Percentiles rank a stretch among this genome's conserved stretches.
These are phyloP conservation scores for Acanthosepion pharaonis DNA, from an alignment of 2,888 invertebrate species.

Conservation along the genomic window DNA sequence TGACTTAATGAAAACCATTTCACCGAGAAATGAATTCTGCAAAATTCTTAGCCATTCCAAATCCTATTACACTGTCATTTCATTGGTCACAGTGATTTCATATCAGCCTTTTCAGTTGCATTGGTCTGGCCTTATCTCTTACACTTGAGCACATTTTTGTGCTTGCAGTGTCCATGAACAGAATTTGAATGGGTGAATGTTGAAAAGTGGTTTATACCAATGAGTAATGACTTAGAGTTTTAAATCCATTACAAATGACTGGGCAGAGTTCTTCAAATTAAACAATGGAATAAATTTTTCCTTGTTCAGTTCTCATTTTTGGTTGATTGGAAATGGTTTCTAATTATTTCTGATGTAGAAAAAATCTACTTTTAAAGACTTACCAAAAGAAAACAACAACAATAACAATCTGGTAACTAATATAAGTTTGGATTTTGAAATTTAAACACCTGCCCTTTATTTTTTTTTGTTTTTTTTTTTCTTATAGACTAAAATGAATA, in stretches of 20 bases:
- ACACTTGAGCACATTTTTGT: background rate
- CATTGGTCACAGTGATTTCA: background rate
- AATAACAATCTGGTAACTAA: no score
- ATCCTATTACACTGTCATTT: conserved; percentile 24
- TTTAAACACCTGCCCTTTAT: no score
- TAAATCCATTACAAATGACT: background rate
- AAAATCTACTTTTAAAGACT: no score
- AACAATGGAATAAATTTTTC: no score
- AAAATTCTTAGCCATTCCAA: background rate
- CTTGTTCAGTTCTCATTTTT: background rate
- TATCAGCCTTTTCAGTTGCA: background rate
- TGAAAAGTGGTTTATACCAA: background rate
- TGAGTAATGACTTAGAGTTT: background rate
- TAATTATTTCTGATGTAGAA: no score
- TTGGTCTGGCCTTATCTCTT: background rate
- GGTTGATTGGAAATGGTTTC: background rate
- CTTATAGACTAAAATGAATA: no score
- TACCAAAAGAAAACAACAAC: no score
- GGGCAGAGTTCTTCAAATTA: background rate
- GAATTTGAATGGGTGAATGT: background rate
- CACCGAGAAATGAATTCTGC: conserved; percentile 39
- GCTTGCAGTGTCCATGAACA: background rate
- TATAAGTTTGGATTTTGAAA: no score
- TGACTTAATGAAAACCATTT: conserved; percentile 36
- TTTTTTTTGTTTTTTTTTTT: no score